Conservation (phyloP, 2,888 invertebrate species). For the Odontomyia ornata region DNA sequence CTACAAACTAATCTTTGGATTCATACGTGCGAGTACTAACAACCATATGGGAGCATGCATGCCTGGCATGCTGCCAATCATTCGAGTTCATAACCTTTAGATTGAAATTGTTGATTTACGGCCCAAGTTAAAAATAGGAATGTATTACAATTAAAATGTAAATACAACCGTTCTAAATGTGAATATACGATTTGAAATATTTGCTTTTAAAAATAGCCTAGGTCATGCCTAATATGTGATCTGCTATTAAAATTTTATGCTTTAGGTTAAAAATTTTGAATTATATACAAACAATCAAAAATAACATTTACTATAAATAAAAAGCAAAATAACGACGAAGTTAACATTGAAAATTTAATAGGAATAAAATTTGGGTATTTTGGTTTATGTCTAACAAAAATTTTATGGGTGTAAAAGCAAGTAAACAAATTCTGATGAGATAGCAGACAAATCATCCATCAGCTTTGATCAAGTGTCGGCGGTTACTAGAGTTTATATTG, state of each 20-base stretch:
- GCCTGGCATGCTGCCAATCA: conserved; percentile 1
- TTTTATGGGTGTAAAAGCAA: too few relatives aligned
- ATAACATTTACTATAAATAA: too few relatives aligned
- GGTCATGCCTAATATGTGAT: background rate
- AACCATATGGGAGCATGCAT: background rate
- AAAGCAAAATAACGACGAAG: too few relatives aligned
- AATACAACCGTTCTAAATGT: background rate
- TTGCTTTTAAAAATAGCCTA: background rate
- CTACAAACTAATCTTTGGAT: background rate
- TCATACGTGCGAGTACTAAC: background rate
- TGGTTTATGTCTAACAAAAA: too few relatives aligned
- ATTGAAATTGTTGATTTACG: conserved; percentile 9
- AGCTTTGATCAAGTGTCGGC: too few relatives aligned
- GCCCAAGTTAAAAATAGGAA: too few relatives aligned
- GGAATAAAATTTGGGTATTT: too few relatives aligned
- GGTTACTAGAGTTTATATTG: too few relatives aligned
- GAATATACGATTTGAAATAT: background rate
- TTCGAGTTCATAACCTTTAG: conserved; percentile 15
- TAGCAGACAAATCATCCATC: too few relatives aligned
- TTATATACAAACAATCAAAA: too few relatives aligned
- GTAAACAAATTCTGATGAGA: too few relatives aligned
- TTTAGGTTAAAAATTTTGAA: background rate
- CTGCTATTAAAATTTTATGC: background rate
- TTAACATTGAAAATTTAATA: too few relatives aligned
- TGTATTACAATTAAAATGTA: background rate